phyloP scores from a whole-genome alignment of 1,140 invertebrate genomes.

The Teleopsis dalmanni region DNA sequence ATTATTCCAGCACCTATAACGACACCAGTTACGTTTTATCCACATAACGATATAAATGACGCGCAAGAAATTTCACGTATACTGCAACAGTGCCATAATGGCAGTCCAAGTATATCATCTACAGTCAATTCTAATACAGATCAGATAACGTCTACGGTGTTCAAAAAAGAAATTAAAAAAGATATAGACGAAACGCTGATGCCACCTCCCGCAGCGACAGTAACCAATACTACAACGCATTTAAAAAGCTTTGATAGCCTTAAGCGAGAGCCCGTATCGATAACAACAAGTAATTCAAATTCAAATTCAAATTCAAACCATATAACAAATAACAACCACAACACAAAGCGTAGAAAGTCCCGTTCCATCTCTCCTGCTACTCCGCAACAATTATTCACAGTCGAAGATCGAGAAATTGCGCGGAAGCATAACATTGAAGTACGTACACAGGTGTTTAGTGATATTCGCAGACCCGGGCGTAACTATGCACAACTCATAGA shows the following conservation, averaged over 20 bases:
- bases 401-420: constrained; percentile 44
- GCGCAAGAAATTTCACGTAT: constrained; percentile 42
- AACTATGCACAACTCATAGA: constrained; percentile 65
- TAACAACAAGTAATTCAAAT: not conserved
- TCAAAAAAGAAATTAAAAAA: not conserved
- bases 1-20: constrained; percentile 12
- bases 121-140: not conserved
- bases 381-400: constrained; percentile 17
- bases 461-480: constrained; percentile 47
- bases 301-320: constrained; percentile 13
- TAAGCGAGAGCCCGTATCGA: constrained; percentile 20
- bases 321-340: constrained; percentile 12
- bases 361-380: not conserved
- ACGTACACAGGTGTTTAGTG: constrained; percentile 50
- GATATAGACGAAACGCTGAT: constrained; percentile 8
- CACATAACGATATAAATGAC: constrained; percentile 42
- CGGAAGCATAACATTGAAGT: constrained; percentile 46
- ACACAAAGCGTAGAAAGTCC: not conserved
- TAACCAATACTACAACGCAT: not conserved
- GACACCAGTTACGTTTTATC: constrained; percentile 21
- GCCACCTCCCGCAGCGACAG: constrained; percentile 8
- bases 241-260: constrained; percentile 26
- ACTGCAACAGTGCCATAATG: constrained; percentile 37
- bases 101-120: constrained; percentile 1
- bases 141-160: not conserved